Conservation (phyloP, 2,888 invertebrate genomes). For the Nomada lathburiana region DNA sequence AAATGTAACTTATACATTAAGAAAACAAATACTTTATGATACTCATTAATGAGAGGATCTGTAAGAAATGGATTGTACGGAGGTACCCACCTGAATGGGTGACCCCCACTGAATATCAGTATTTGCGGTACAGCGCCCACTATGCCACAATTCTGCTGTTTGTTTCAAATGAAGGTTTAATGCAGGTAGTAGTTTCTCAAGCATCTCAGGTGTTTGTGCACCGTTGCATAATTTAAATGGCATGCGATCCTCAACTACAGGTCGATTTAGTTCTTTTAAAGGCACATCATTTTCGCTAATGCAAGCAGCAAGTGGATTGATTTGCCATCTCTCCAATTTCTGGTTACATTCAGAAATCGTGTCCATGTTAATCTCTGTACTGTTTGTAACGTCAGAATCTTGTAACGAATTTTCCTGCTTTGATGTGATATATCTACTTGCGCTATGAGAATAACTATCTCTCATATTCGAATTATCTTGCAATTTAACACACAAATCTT, state of each 20-base stretch:
- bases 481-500: slow-evolving; percentile 50
- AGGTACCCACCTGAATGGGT: slow-evolving; percentile 82
- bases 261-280: slow-evolving; percentile 59
- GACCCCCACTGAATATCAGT: slow-evolving; percentile 76
- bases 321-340: slow-evolving; percentile 60
- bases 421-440: slow-evolving; percentile 38
- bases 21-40: slow-evolving; percentile 17
- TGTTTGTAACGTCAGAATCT: slow-evolving; percentile 44
- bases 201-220: slow-evolving; percentile 50
- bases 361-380: slow-evolving; percentile 37
- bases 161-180: slow-evolving; percentile 71
- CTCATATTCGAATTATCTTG: slow-evolving; percentile 49
- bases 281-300: slow-evolving; percentile 67
- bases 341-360: slow-evolving; percentile 42
- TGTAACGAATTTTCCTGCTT: slow-evolving; percentile 46
- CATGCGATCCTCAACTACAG: slow-evolving; percentile 50
- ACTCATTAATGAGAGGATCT: slow-evolving; percentile 66
- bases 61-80: slow-evolving; percentile 73
- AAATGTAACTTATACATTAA: neutral
- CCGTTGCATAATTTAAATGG: slow-evolving; percentile 63
- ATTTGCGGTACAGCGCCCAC: slow-evolving; percentile 57
- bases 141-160: slow-evolving; percentile 70
- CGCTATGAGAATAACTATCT: slow-evolving; percentile 38
- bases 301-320: slow-evolving; percentile 67
- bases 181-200: slow-evolving; percentile 58